Percentiles rank a stretch among this genome's conserved stretches.
phyloP scores from a whole-genome alignment of 2,797 vertebrate species.

The Amphiprion clarkii region DNA sequence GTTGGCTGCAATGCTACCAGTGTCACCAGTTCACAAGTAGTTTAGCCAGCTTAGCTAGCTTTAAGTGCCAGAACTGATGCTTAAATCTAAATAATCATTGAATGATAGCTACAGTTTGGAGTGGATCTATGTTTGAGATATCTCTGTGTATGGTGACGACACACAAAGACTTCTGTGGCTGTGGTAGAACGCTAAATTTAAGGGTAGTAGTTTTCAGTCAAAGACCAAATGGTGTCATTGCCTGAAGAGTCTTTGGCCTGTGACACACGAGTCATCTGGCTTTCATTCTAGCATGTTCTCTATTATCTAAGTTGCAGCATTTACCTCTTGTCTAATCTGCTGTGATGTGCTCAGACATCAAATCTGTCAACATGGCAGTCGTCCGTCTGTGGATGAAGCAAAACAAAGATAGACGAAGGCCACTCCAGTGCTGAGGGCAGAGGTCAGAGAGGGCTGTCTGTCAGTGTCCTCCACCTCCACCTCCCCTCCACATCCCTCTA shows the following conservation, averaged over 20 bases:
- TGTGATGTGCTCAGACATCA: slow-evolving; percentile 64
- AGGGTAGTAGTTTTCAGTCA: slow-evolving; percentile 10
- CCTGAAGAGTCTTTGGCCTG: slow-evolving; percentile 11
- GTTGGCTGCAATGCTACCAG: no score
- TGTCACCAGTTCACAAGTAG: no score
- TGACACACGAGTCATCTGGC: slow-evolving; percentile 22
- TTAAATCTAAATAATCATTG: no score
- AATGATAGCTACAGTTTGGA: no score
- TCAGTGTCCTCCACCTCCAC: slow-evolving; percentile 70
- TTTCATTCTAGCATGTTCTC: slow-evolving; percentile 4
- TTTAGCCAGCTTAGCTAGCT: background rate
- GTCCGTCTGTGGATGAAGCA: slow-evolving; percentile 46
- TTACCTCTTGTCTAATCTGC: slow-evolving; percentile 56
- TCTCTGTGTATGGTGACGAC: no score
- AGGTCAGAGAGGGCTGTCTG: slow-evolving; percentile 81
- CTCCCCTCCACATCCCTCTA: slow-evolving; percentile 11
- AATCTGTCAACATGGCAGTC: slow-evolving; percentile 68
- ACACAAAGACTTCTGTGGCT: background rate
- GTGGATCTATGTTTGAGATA: no score
- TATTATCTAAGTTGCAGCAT: slow-evolving; percentile 52
- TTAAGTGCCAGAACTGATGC: background rate
- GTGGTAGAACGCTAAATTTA: slow-evolving; percentile 1
- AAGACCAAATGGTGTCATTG: slow-evolving; percentile 20
- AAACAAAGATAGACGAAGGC: slow-evolving; percentile 68
- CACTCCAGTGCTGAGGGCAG: slow-evolving; percentile 72